Evolutionary conservation across 2,113 vertebrate genomes (phyloP).

Genomic region (Coreoperca whiteheadi): DNA sequence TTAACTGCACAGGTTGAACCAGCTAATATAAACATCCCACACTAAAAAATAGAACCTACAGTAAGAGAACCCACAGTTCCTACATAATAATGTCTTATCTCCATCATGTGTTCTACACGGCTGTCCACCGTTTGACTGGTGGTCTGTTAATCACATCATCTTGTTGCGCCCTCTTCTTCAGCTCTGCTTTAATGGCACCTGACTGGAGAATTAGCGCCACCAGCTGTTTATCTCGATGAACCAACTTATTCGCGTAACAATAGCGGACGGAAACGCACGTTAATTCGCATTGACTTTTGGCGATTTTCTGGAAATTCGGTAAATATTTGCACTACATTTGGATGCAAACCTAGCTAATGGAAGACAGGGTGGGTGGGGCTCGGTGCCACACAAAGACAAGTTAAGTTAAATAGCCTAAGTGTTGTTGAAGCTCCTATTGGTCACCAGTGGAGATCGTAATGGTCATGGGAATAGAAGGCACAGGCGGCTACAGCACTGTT

Average conservation of each 20-base stretch:
- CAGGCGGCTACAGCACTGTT: not conserved
- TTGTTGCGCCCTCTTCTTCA: not conserved
- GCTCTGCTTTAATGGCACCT: not conserved
- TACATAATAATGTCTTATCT: too few relatives aligned
- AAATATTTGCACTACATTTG: not conserved
- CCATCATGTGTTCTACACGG: too few relatives aligned
- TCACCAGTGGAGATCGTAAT: not conserved
- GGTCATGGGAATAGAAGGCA: not conserved
- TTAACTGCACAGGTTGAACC: too few relatives aligned
- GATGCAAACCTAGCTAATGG: not conserved
- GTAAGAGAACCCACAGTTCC: not conserved
- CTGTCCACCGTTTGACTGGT: too few relatives aligned
- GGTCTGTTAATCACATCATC: too few relatives aligned
- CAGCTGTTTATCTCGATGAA: not conserved
- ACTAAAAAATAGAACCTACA: not conserved
- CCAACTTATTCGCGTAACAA: not conserved
- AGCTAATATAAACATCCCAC: not conserved
- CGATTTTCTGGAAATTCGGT: not conserved
- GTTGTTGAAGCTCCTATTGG: not conserved
- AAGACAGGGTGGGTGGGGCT: not conserved
- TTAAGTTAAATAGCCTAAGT: fast-evolving
- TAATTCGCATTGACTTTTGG: not conserved
- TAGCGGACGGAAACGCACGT: too few relatives aligned
- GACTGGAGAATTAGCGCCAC: too few relatives aligned
- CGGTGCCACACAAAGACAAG: too few relatives aligned